Conservation (phyloP, 2,797 vertebrate species). For the Gymnoscopelus braueri region DNA sequence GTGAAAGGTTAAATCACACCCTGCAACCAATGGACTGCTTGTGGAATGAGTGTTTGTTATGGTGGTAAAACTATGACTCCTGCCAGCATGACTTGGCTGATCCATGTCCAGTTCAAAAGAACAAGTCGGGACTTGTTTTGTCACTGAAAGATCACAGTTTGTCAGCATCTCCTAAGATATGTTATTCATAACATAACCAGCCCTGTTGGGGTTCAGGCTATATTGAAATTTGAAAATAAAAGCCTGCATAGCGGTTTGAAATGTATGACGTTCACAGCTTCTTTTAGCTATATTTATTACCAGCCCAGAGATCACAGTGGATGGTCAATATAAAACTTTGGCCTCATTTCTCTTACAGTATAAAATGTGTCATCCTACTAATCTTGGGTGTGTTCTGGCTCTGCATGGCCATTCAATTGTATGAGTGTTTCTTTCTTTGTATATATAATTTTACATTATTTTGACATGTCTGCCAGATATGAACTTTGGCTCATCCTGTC, state of each 20-base stretch:
- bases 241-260: constrained; percentile 11
- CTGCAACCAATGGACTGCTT: constrained; percentile 32
- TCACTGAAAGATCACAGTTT: constrained; percentile 38
- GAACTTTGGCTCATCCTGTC: constrained; percentile 38
- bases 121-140: constrained; percentile 67
- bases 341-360: too few relatives aligned
- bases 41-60: constrained; percentile 42
- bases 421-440: background rate
- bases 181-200: constrained; percentile 21
- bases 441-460: background rate
- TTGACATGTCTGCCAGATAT: background rate
- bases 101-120: constrained; percentile 29
- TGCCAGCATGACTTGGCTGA: constrained; percentile 49
- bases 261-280: constrained; percentile 6
- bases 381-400: too few relatives aligned
- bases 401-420: background rate
- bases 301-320: background rate
- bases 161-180: constrained; percentile 35
- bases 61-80: constrained; percentile 50
- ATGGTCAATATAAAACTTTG: too few relatives aligned
- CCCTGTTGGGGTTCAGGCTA: constrained; percentile 8
- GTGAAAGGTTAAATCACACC: constrained; percentile 59
- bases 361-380: background rate
- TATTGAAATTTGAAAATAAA: constrained; percentile 32
- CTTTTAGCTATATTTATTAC: constrained; percentile 24